Evolutionary conservation across 1,140 invertebrate species (phyloP), one percentile per base, ranked within the genome.

Genomic region (Ericerus pela): DNA sequence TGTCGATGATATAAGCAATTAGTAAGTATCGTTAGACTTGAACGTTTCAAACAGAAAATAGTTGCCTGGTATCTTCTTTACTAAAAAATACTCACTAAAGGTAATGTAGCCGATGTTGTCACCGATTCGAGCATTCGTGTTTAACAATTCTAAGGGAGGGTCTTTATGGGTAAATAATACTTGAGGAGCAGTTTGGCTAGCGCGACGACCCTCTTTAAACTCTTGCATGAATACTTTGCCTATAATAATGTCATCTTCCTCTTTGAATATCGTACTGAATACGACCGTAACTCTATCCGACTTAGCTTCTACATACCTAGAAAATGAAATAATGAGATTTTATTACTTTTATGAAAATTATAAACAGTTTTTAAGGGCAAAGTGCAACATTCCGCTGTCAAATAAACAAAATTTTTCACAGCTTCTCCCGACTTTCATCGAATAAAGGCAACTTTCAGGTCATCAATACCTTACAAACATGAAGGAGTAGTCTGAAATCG

Each of bases 81-180:
- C n/a, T 33, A 33, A 12, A 47, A 22, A 24, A 30, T 38, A 64
- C 76, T 76, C 71, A 88, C 90, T 93, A 76, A 99, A 99, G 63
- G 96, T 99, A 64, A 99, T 94, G 72, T 99, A 99, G 66, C 95
- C 94, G 70, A 99, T 94, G 72, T 97, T 98, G 63, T 98, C 93
- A 59, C 93, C 95, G 57, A 89, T 81, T 68, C 81, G 80, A 36
- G 94, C 95, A 68, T 94, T 89, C 16, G 90, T 90, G 67, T 93
- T 88, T 65, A 90, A 80, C 29, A 99, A 75, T 72, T 99, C 96
- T 67, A 91, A 67, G 0, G 96, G 96, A 16, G 96, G 96, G 70
- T 99, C 95, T 65, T 85, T 82, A 69, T 96, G 90, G 69, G 85
- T 91, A 72, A 96, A 96, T 59, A 96, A 72, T 56, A 88, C 88